Base-by-base conservation (phyloP, 2,113 vertebrate species). In the Dissostichus mawsoni region DNA sequence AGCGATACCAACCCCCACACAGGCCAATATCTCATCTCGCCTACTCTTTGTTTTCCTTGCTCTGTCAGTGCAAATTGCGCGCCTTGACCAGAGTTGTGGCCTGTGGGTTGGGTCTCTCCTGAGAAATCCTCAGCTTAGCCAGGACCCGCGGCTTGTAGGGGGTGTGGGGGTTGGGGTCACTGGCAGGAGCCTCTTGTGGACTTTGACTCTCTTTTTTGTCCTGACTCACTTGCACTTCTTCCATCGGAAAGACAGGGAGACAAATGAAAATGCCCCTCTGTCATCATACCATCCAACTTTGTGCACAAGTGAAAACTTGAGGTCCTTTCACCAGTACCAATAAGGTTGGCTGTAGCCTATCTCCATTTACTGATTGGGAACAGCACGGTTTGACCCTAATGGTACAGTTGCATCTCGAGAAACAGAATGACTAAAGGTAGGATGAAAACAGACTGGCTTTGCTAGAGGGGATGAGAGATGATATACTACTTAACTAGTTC, bases 391-490 rank as follows among this genome's bases (percentile, higher is more conserved):
- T 79, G 78, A 87, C 62, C 36, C 69, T 90, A 82, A 82, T 83
- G 73, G 63, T 67, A 67, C 77, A 67, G 62, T 50, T 74, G 85
- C 77, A 81, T 90, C 86, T 85, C 85, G 63, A 75, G 80, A 77
- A 66, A 33, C 13, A 62, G 50, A 33, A 48, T 23, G 44, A 50
- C 55, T 76, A 55, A 6, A 74, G 56, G 62, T 66, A 44, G 23
- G 59, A 68, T 77, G 65, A 56, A 45, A 76, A 71, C 25, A 83
- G 72, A 78, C 62, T 23, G n/a, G 36, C 48, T 59, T 58, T 29
- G 62, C 13, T 50, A 14, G 16, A 75, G 41, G 56, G 47, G 25
- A 87, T 62, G 44, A 59, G 5, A 55, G 62, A 63, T 70, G 55
- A 76, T 12, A 9, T 23, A 29, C 33, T 52, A n/a, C 65, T 29